These are phyloP conservation scores for Hydroisotoma schaefferi DNA, from an alignment of 2,888 invertebrate genomes.

Conservation along the genomic window DNA sequence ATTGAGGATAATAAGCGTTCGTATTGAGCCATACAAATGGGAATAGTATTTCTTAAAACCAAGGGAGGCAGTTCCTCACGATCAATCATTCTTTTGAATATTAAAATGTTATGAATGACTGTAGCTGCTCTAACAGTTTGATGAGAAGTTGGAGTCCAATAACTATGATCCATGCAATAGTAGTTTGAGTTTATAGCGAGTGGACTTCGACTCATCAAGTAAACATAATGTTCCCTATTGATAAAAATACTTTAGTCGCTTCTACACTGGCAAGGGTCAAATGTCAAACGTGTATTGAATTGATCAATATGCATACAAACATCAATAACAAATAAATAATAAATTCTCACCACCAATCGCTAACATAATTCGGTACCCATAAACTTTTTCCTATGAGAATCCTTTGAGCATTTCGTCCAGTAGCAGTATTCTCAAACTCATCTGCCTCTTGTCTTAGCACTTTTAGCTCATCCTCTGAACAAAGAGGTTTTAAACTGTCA, in stretches of 20 bases:
- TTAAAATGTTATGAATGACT: slow-evolving; percentile 51
- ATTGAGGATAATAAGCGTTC: slow-evolving; percentile 54
- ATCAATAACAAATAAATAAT: neutral
- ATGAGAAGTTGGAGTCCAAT: slow-evolving; percentile 52
- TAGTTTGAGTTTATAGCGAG: slow-evolving; percentile 56
- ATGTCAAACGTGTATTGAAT: slow-evolving; percentile 5
- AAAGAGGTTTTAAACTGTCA: slow-evolving; percentile 53
- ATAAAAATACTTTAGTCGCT: slow-evolving; percentile 7
- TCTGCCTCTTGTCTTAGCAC: slow-evolving; percentile 51
- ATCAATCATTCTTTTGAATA: slow-evolving; percentile 53
- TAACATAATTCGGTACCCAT: slow-evolving; percentile 56
- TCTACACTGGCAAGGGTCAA: neutral
- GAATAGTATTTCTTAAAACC: slow-evolving; percentile 54
- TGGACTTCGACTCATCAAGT: slow-evolving; percentile 54
- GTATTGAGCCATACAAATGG: slow-evolving; percentile 57
- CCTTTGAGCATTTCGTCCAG: slow-evolving; percentile 53
- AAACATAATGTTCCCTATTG: slow-evolving; percentile 57
- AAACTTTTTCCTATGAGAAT: slow-evolving; percentile 54
- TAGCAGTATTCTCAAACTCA: slow-evolving; percentile 51
- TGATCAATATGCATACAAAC: no score
- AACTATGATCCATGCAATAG: slow-evolving; percentile 55
- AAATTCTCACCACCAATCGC: slow-evolving; percentile 55
- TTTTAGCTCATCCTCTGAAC: slow-evolving; percentile 51
- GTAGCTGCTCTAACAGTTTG: slow-evolving; percentile 53
- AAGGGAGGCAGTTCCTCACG: slow-evolving; percentile 55